These are phyloP conservation scores for Pachypanchax playfairii DNA, from an alignment of 2,113 vertebrate species.

Conservation along the genomic window DNA sequence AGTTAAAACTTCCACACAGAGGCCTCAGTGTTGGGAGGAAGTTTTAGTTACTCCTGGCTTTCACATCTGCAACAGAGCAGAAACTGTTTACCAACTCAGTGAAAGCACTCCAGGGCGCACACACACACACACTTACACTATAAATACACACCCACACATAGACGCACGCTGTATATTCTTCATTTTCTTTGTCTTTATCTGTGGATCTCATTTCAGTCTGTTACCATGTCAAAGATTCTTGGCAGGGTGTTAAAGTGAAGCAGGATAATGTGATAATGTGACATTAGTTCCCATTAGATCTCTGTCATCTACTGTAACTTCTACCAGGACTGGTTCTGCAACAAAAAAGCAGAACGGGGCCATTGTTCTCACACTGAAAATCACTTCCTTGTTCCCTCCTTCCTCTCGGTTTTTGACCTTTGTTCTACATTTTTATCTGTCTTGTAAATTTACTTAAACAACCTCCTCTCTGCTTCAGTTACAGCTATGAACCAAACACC, in stretches of 20 bases:
- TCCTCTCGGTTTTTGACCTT: neutral
- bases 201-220: slow-evolving; percentile 42
- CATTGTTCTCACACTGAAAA: slow-evolving; percentile 39
- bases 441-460: slow-evolving; percentile 28
- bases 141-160: slow-evolving; percentile 10
- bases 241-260: slow-evolving; percentile 33
- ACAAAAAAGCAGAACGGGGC: slow-evolving; percentile 27
- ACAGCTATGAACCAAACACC: slow-evolving; percentile 1
- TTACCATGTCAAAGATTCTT: slow-evolving; percentile 43
- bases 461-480: slow-evolving; percentile 16
- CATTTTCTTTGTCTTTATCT: slow-evolving; percentile 16
- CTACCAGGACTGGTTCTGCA: slow-evolving; percentile 50
- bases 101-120: slow-evolving; percentile 9
- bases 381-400: slow-evolving; percentile 13
- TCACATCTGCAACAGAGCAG: slow-evolving; percentile 3
- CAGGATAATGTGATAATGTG: slow-evolving; percentile 34
- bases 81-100: slow-evolving; percentile 23
- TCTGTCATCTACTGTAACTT: slow-evolving; percentile 17
- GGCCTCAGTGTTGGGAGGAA: too few relatives aligned
- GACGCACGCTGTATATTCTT: neutral
- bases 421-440: slow-evolving; percentile 6
- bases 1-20: slow-evolving; percentile 2
- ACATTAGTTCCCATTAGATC: slow-evolving; percentile 23
- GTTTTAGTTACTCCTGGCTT: slow-evolving; percentile 27
- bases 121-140: slow-evolving; percentile 4